Percentiles rank a stretch among this genome's conserved stretches.
These are phyloP conservation scores for Myotis pilosus DNA, from an alignment of 2,797 vertebrate species.

Conservation along the genomic window DNA sequence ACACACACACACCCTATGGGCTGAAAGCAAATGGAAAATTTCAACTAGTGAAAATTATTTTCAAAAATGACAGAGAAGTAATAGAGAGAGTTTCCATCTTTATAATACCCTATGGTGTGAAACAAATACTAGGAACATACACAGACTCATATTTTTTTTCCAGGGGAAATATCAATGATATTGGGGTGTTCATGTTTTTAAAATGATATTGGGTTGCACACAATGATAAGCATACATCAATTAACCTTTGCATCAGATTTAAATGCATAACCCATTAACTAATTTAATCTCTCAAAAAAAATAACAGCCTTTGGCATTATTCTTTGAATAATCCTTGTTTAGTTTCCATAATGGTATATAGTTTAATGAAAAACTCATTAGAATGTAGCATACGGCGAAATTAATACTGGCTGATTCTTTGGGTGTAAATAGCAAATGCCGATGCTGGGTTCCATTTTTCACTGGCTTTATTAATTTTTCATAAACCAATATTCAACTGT, in stretches of 20 bases:
- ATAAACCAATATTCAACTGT: constrained; percentile 80
- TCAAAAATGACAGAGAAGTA: background rate
- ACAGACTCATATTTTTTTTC: background rate
- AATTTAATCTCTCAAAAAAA: constrained; percentile 79
- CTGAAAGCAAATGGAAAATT: constrained; percentile 26
- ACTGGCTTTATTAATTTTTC: constrained; percentile 83
- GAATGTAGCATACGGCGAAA: constrained; percentile 79
- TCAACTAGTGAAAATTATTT: background rate
- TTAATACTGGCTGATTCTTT: constrained; percentile 83
- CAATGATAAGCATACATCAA: constrained; percentile 55
- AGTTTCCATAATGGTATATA: constrained; percentile 80
- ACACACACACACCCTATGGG: background rate
- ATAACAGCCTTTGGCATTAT: constrained; percentile 75
- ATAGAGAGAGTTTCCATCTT: background rate
- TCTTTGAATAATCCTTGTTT: constrained; percentile 81
- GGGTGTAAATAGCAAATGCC: constrained; percentile 79
- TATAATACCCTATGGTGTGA: background rate
- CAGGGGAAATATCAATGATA: background rate
- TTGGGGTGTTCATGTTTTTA: constrained; percentile 12
- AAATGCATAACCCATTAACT: constrained; percentile 80
- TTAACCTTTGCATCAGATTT: constrained; percentile 79
- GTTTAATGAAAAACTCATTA: constrained; percentile 85
- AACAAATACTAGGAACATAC: constrained; percentile 36
- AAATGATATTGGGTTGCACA: constrained; percentile 52
- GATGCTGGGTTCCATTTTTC: constrained; percentile 81